Base-by-base conservation (phyloP, 2,797 vertebrate genomes). In the Notolepis coatsorum region DNA sequence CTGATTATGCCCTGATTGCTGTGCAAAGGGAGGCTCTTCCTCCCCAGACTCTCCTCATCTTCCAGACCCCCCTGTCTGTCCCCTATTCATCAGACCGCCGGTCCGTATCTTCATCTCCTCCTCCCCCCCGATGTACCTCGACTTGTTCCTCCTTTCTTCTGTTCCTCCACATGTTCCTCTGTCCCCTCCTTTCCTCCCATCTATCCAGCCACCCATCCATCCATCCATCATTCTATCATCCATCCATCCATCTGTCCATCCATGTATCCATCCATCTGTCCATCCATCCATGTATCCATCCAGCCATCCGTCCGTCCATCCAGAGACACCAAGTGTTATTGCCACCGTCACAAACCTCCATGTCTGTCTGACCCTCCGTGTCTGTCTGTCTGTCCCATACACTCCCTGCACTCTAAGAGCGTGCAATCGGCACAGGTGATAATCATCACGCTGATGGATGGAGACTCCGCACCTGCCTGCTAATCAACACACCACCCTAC, bases 1-100 rank as follows among this genome's bases (percentile, higher is more conserved):
- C 82, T 81, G 84, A 89, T 84, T 73, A 76, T 80, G 78, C 69
- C 83, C 81, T 77, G 79, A 88, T 88, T 84, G 78, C 81, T 83
- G 66, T 71, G 67, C 84, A 73, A 66, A 74, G 75, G 60, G 60
- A 85, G 55, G 57, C 50, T 65, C 59, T 35, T 55, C 66, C 56
- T 24, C 23, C 37, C 42, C 41, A 6, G 10, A 42, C 27, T 48
- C 23, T 13, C 33, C 13, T 35, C 15, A 37, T 25, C 20, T 60
- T 61, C 47, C 69, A 54, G 61, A 75, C 50, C 49, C 65, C 46
- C 66, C 48, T 25, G 62, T 79, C 54, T 23, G 35, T 68, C 64
- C 71, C 59, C 72, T 48, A 66, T 85, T 66, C 65, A 63, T 84
- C 71, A 63, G 68, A 71, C 65, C 60, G 68, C 62, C 15, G 0